These are phyloP conservation scores for Ennomos quercinarius DNA, from an alignment of 2,888 invertebrate genomes.

Conservation along the genomic window DNA sequence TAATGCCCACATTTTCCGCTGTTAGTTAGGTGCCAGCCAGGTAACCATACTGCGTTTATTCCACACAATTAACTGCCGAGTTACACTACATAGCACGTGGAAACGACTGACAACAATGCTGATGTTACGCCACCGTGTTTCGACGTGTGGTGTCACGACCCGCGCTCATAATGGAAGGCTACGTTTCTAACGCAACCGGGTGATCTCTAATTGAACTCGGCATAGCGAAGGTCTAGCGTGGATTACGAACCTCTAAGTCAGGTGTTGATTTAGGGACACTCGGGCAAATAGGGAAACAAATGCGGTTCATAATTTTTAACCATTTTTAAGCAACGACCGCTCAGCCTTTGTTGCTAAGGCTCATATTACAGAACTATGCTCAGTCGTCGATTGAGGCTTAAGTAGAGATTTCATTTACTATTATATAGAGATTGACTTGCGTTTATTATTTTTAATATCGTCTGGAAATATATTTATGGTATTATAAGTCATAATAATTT, in stretches of 20 bases:
- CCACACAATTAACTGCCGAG: slow-evolving; percentile 61
- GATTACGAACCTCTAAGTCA: slow-evolving; percentile 49
- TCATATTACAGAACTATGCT: too few relatives aligned
- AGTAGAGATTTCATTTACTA: too few relatives aligned
- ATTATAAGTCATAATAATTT: too few relatives aligned
- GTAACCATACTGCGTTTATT: slow-evolving; percentile 53
- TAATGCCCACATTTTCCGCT: slow-evolving; percentile 66
- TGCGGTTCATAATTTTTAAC: too few relatives aligned
- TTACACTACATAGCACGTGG: slow-evolving; percentile 63
- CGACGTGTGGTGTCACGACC: slow-evolving; percentile 72
- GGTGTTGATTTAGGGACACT: too few relatives aligned
- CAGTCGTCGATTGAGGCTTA: too few relatives aligned
- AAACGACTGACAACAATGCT: slow-evolving; percentile 64
- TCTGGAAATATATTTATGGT: too few relatives aligned
- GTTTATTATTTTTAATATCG: too few relatives aligned
- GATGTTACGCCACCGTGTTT: slow-evolving; percentile 67
- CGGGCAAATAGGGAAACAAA: too few relatives aligned
- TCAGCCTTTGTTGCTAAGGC: too few relatives aligned
- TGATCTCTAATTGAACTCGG: slow-evolving; percentile 72
- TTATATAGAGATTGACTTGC: too few relatives aligned
- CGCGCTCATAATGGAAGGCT: slow-evolving; percentile 59
- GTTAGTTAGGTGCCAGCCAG: slow-evolving; percentile 48
- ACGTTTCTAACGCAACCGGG: slow-evolving; percentile 65
- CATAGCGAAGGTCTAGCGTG: slow-evolving; percentile 62
- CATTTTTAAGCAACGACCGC: too few relatives aligned